Conservation (phyloP, 2,113 vertebrate genomes). For the Atherinomorus stipes region DNA sequence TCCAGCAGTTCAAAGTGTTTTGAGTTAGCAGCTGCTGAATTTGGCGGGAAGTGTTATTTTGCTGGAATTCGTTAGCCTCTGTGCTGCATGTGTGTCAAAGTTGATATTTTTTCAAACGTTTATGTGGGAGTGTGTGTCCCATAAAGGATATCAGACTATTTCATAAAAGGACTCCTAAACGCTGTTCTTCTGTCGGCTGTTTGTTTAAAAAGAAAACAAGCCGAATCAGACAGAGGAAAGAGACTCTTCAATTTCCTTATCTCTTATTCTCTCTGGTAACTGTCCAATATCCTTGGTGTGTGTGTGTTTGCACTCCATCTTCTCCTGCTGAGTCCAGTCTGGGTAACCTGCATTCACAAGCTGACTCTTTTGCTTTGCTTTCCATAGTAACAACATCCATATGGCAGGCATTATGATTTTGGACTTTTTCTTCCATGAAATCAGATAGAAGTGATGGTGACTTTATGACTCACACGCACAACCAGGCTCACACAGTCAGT, state of each 20-base stretch:
- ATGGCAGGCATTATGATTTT: constrained; percentile 60
- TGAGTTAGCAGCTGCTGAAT: constrained; percentile 55
- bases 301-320: constrained; percentile 10
- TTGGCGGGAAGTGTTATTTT: constrained; percentile 50
- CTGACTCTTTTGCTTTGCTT: constrained; percentile 65
- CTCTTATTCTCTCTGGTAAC: constrained; percentile 74
- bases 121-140: constrained; percentile 25
- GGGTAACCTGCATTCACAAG: constrained; percentile 66
- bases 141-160: constrained; percentile 59
- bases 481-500: constrained; percentile 1
- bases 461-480: constrained; percentile 12
- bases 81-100: constrained; percentile 27
- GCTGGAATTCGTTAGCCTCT: constrained; percentile 49
- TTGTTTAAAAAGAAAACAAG: constrained; percentile 78
- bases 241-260: constrained; percentile 80
- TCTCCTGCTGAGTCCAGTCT: constrained; percentile 53
- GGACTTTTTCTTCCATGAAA: constrained; percentile 62
- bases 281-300: constrained; percentile 72
- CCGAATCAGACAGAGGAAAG: constrained; percentile 70
- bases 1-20: constrained; percentile 55
- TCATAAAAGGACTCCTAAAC: constrained; percentile 69
- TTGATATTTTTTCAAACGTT: constrained; percentile 7
- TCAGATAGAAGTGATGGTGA: constrained; percentile 45
- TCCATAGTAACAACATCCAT: constrained; percentile 75
- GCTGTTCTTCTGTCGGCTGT: constrained; percentile 35